Percentiles rank a stretch among this genome's conserved stretches.
Evolutionary conservation across 1,140 invertebrate genomes (phyloP).

Genomic region (Trichogramma pretiosum): DNA sequence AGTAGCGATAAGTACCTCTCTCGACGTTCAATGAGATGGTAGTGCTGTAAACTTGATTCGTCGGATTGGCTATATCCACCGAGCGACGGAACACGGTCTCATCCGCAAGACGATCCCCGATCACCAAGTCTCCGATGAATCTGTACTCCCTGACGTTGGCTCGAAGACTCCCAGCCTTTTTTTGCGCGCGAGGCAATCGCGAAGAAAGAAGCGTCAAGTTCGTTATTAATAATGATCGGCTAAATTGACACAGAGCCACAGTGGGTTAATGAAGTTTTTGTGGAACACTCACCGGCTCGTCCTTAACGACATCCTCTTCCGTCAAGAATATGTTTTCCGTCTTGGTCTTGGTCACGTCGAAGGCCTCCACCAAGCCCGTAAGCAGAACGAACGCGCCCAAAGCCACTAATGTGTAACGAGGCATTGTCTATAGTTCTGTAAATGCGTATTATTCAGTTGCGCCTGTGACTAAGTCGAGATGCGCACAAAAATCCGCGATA

Average conservation of each 20-base stretch:
- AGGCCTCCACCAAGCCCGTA: background rate
- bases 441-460: no score
- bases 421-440: no score
- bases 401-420: slow-evolving; percentile 6
- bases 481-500: no score
- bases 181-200: background rate
- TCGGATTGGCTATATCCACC: slow-evolving; percentile 31
- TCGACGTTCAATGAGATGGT: slow-evolving; percentile 21
- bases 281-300: slow-evolving; percentile 26
- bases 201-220: no score
- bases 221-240: no score
- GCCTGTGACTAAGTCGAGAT: background rate
- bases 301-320: slow-evolving; percentile 20
- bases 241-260: no score
- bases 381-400: slow-evolving; percentile 1
- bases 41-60: slow-evolving; percentile 21
- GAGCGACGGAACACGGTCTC: slow-evolving; percentile 33
- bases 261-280: no score
- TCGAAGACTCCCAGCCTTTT: background rate
- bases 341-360: slow-evolving; percentile 22
- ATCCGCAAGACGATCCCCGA: slow-evolving; percentile 29
- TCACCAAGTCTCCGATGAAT: slow-evolving; percentile 34
- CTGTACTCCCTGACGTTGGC: slow-evolving; percentile 15
- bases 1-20: slow-evolving; percentile 22
- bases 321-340: slow-evolving; percentile 17